phyloP scores from a whole-genome alignment of 2,797 vertebrate species.

The Parauchenoglanis ngamensis region DNA sequence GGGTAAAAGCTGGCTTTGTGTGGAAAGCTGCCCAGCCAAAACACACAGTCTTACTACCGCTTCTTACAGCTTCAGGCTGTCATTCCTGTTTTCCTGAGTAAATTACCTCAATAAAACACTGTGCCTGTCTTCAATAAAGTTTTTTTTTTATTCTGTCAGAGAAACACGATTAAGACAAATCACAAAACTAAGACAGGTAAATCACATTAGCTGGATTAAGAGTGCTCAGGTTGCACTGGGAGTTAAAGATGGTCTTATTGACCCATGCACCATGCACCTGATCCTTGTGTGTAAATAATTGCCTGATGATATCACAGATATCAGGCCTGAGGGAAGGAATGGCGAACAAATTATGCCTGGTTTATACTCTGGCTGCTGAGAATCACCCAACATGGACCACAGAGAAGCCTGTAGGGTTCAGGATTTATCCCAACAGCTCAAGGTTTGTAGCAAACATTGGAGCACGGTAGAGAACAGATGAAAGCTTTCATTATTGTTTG shows the following conservation, averaged over 20 bases:
- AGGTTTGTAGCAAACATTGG: background rate
- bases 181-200: slow-evolving; percentile 44
- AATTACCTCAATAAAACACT: slow-evolving; percentile 54
- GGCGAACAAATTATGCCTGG: background rate
- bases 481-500: background rate
- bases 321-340: background rate
- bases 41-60: slow-evolving; percentile 28
- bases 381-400: background rate
- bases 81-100: slow-evolving; percentile 28
- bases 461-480: background rate
- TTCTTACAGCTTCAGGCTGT: slow-evolving; percentile 36
- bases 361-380: background rate
- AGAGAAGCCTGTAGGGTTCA: background rate
- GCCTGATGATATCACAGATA: background rate
- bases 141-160: slow-evolving; percentile 32
- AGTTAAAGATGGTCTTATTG: background rate
- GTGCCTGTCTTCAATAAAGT: slow-evolving; percentile 50
- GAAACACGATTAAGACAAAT: slow-evolving; percentile 53
- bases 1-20: slow-evolving; percentile 57
- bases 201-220: slow-evolving; percentile 21
- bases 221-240: slow-evolving; percentile 5
- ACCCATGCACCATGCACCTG: background rate
- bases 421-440: background rate
- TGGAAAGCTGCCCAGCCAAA: slow-evolving; percentile 44
- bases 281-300: background rate